Evolutionary conservation across 1,140 invertebrate species (phyloP), one percentile per base, ranked within the genome.

Genomic region (Hycleus phaleratus): DNA sequence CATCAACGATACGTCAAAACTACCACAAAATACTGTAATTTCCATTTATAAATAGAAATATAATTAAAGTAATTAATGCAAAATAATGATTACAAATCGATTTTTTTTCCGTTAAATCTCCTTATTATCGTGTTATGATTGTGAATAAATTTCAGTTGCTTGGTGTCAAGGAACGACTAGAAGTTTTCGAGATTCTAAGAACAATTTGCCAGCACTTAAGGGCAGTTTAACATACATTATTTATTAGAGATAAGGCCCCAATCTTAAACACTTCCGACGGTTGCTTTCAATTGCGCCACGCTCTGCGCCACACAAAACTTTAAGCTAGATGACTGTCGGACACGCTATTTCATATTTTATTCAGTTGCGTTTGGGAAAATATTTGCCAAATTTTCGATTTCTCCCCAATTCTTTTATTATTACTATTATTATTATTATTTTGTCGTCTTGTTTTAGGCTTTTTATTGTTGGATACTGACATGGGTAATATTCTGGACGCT

Each of bases 181-280:
- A 54, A 56, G 59, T 38, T 32, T 51, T 50, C 46, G 56, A 64
- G 61, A 58, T 68, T 67, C 64, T 56, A 53, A 61, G 62, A 68
- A 63, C 64, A 72, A 72, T 72, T 72, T 72, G 68, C 69, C 64
- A 68, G 69, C 70, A 71, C 66, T 72, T 72, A 72, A 63, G 69
- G 70, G 69, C 68, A 72, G 70, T 71, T 72, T 72, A 71, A 66
- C 70, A 68, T 72, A 71, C 64, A 72, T 72, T 71, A 70, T 67
- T 66, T 63, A 64, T 66, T 54, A 46, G 42, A 65, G 70, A 72
- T 72, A 71, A 71, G 68, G 61, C 54, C 56, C 54, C 56, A 54
- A 26, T 64, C 62, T 67, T 72, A 72, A 72, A 72, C 66, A 68
- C 67, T 72, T 72, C 69, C 69, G 68, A 65, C 68, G 62, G 65